Evolutionary conservation across 2,113 vertebrate species (phyloP).

Genomic region (Halichoerus grypus): DNA sequence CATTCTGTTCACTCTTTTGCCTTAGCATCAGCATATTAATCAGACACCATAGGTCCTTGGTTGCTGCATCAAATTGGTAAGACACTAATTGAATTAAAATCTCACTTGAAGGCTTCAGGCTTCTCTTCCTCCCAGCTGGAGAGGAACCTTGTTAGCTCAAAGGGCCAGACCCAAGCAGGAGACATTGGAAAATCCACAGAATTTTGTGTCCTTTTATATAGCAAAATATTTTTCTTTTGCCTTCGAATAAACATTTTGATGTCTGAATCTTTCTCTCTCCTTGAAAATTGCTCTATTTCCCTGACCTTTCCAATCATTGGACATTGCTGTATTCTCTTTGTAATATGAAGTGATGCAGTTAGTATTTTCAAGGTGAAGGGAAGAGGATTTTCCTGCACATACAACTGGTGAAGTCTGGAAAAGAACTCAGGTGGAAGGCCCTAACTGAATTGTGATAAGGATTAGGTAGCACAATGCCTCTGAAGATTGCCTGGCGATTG

Average conservation of each 20-base stretch:
- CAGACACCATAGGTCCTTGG: conserved; percentile 78
- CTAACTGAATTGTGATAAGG: background rate
- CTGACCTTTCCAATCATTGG: conserved; percentile 6
- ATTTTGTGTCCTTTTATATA: background rate
- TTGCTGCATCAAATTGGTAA: conserved; percentile 77
- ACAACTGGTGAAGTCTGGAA: background rate
- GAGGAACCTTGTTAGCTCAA: conserved; percentile 28
- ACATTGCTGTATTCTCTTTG: background rate
- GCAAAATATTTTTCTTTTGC: background rate
- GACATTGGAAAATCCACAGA: conserved; percentile 18
- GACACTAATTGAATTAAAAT: conserved; percentile 83
- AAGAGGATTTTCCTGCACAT: background rate
- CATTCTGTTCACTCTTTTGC: conserved; percentile 83
- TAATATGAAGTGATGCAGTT: background rate
- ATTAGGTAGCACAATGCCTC: background rate
- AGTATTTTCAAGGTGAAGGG: conserved; percentile 25
- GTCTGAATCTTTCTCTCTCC: conserved; percentile 23
- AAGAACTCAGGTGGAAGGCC: background rate
- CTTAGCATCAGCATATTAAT: conserved; percentile 86
- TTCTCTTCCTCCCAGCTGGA: conserved; percentile 18
- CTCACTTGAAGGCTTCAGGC: conserved; percentile 70
- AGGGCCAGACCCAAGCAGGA: conserved; percentile 18
- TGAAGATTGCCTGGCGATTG: background rate
- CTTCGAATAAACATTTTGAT: conserved; percentile 46
- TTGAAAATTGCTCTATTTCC: conserved; percentile 45